phyloP scores from a whole-genome alignment of 2,888 invertebrate genomes.

The Mythimna loreyi region DNA sequence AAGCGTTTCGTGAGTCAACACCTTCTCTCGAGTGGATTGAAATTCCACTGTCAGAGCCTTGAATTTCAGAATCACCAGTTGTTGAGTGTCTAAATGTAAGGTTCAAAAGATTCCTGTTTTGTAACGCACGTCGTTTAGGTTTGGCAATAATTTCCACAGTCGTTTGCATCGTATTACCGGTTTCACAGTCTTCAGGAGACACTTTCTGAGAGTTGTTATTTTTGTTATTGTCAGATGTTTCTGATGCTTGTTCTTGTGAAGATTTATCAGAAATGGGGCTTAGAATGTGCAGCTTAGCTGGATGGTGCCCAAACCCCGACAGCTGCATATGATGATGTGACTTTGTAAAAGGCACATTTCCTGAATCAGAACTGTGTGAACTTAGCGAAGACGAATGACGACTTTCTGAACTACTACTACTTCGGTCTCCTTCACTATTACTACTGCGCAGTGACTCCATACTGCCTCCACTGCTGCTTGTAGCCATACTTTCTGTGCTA shows the following conservation, averaged over 20 bases:
- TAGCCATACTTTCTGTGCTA: conserved; percentile 96
- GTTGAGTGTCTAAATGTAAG: conserved; percentile 92
- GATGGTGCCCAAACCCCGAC: conserved; percentile 93
- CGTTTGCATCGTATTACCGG: conserved; percentile 83
- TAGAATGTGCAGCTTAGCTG: conserved; percentile 95
- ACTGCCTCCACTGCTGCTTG: conserved; percentile 96
- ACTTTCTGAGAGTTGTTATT: conserved; percentile 95
- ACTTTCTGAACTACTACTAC: conserved; percentile 96
- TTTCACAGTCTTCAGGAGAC: conserved; percentile 92
- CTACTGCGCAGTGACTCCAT: conserved; percentile 97
- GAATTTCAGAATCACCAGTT: conserved; percentile 94
- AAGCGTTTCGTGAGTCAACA: conserved; percentile 92
- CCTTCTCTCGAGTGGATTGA: conserved; percentile 96
- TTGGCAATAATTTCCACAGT: conserved; percentile 89
- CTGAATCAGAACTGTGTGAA: conserved; percentile 96
- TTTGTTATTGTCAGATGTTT: conserved; percentile 95
- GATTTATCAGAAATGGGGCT: conserved; percentile 98
- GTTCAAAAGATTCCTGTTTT: conserved; percentile 94
- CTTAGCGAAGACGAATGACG: conserved; percentile 95
- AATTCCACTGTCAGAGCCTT: conserved; percentile 97
- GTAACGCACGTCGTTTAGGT: conserved; percentile 92
- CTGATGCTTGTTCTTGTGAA: conserved; percentile 96
- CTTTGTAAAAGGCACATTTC: conserved; percentile 91
- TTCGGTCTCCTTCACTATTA: conserved; percentile 96
- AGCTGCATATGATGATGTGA: conserved; percentile 92